A percentile compares a stretch with the other conserved stretches of the same genome.
Conservation (phyloP, 2,888 invertebrate genomes). For the Macaria liturata region DNA sequence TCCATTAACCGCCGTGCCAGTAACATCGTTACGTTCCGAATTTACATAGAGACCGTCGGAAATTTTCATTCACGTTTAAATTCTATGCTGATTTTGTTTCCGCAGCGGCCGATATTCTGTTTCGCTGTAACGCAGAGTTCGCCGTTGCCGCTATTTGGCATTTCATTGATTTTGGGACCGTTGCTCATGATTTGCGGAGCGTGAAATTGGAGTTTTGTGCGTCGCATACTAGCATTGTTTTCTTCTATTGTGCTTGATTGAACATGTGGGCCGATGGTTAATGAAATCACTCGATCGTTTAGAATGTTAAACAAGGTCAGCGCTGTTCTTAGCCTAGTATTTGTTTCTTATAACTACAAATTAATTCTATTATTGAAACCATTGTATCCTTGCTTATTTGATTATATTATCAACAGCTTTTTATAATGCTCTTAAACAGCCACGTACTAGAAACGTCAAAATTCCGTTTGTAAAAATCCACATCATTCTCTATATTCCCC, state of each 20-base stretch:
- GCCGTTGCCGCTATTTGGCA: slow-evolving; percentile 4
- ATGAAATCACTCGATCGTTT: slow-evolving; percentile 9
- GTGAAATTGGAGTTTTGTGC: slow-evolving; percentile 52
- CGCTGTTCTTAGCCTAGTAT: no score
- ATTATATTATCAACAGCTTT: no score
- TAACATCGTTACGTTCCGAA: slow-evolving; percentile 67
- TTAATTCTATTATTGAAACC: no score
- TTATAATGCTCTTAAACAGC: no score
- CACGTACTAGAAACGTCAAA: no score
- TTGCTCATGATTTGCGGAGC: slow-evolving; percentile 40
- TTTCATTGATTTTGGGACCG: slow-evolving; percentile 27
- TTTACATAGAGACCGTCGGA: slow-evolving; percentile 67
- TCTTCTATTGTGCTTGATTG: slow-evolving; percentile 51
- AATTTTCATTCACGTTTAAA: slow-evolving; percentile 61
- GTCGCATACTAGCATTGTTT: slow-evolving; percentile 42
- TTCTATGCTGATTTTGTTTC: slow-evolving; percentile 55
- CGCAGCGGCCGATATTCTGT: slow-evolving; percentile 27
- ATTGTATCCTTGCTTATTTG: no score
- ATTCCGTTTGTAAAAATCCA: no score
- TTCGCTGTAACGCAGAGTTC: slow-evolving; percentile 6
- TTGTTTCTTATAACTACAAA: no score
- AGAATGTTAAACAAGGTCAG: neutral
- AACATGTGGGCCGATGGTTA: slow-evolving; percentile 44
- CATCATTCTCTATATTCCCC: no score
- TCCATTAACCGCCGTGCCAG: slow-evolving; percentile 57